Percentiles rank a stretch among this genome's conserved stretches.
These are phyloP conservation scores for Bombycilla garrulus DNA, from an alignment of 2,113 vertebrate species.

Conservation along the genomic window DNA sequence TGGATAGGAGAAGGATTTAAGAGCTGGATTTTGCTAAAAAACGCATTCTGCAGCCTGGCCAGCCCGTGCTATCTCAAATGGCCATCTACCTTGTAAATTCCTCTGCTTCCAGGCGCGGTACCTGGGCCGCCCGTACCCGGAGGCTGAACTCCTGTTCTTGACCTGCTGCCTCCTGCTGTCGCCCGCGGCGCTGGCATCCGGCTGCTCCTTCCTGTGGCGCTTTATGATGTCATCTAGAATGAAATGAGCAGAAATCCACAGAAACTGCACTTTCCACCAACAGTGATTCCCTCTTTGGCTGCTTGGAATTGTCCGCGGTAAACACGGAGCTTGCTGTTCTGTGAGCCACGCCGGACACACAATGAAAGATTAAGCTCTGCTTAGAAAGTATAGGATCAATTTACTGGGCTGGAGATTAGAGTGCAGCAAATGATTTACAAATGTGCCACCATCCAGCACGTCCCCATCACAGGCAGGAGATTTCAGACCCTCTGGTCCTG, in stretches of 20 bases:
- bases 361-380: slow-evolving; percentile 1
- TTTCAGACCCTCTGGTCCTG: neutral
- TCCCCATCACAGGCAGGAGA: neutral
- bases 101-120: slow-evolving; percentile 45
- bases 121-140: neutral
- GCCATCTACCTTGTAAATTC: slow-evolving; percentile 52
- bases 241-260: neutral
- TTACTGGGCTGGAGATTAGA: neutral
- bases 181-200: neutral
- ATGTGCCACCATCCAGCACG: neutral
- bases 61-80: neutral
- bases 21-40: neutral
- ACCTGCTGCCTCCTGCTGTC: neutral
- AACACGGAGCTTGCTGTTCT: neutral
- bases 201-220: slow-evolving; percentile 27
- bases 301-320: neutral
- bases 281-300: neutral
- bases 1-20: neutral
- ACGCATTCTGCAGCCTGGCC: neutral
- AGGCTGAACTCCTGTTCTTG: neutral
- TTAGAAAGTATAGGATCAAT: slow-evolving; percentile 19
- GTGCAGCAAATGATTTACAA: neutral
- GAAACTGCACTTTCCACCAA: neutral
- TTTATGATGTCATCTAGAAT: slow-evolving; percentile 67
- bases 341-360: neutral